Evolutionary conservation across 2,113 vertebrate species (phyloP), one percentile per base, ranked within the genome.

Genomic region (Malurus alboscapulatus): DNA sequence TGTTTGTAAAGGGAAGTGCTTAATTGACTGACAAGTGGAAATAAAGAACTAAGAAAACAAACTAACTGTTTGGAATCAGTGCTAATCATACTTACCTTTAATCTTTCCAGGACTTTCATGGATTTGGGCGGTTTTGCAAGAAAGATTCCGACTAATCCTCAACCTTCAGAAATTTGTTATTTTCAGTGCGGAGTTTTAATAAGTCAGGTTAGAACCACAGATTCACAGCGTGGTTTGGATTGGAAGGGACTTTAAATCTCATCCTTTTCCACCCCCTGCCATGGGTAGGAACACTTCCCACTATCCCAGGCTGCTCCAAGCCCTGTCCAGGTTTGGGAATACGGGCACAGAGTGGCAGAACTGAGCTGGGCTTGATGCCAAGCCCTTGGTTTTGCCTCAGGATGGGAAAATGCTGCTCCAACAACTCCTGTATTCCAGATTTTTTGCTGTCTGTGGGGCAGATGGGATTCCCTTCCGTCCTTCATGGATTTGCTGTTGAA

Each of bases 351-450:
- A 32, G 42, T 27, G 68, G 32, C 65, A 65, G 20, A 81, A 65
- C 2, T 0, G 5, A 74, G 47, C 55, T 7, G 9, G 14, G 10
- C 42, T 8, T 16, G 27, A 36, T 14, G 7, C 32, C 5, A 2
- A 30, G 22, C 73, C 26, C 27, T 55, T 40, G 68, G 17, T 7
- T 9, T 67, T 45, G 17, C 30, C 44, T 65, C 21, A 36, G 4
- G 11, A 6, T 10, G 13, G 54, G 26, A 58, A 76, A 79, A 48
- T 5, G 4, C 30, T 3, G 0, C 17, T 65, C 27, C 0, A 0
- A 1, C 66, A 16, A 30, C 19, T 40, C 10, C 12, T 3, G 0
- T 69, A 53, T 55, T 48, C 15, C 10, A 1, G 7, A 2, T 24
- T 40, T 54, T 89, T 42, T n/a, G 22, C 59, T 45, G 24, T 18